Evolutionary conservation across 1,140 invertebrate species (phyloP), one percentile per base, ranked within the genome.

Genomic region (Pseudomyrmex dendroicus): DNA sequence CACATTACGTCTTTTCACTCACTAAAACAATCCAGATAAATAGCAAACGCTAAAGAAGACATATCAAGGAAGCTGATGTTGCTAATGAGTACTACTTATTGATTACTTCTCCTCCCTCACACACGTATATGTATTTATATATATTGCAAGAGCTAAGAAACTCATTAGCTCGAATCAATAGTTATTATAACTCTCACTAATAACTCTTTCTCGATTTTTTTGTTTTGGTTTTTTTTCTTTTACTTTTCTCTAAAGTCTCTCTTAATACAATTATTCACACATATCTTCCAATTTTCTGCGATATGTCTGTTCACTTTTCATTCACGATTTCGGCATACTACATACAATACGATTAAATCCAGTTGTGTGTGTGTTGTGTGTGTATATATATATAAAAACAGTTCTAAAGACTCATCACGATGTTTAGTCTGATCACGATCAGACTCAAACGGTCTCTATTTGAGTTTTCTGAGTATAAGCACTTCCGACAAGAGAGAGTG

Each of bases 41-140:
- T 92, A 93, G 92, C 88, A 91, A 92, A 91, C 85, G 89, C 84
- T 84, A 87, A 90, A 92, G 92, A 93, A 93, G 92, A 93, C 92
- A 84, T 92, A 85, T 90, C 70, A 91, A 90, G 91, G 91, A 92
- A 92, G 91, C 87, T 86, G 88, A 84, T 90, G 91, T 90, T 91
- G 67, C 83, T 89, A 86, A 90, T 87, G 91, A 83, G 83, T 89
- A 88, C 63, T 88, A 84, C 73, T 86, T 86, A 76, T 83, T 84
- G 68, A 54, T 87, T 85, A 86, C 61, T 73, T 84, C 44, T 77
- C 61, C 63, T 84, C 62, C 84, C 84, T 77, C 61, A 50, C 66
- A 25, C 13, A 12, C 50, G 50, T 13, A 13, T 52, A 52, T 52
- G 50, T 52, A 52, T 52, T 52, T 59, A 82, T 86, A 50, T 76